Base-by-base conservation (phyloP, 2,797 vertebrate species). In the Synaphobranchus kaupii region DNA sequence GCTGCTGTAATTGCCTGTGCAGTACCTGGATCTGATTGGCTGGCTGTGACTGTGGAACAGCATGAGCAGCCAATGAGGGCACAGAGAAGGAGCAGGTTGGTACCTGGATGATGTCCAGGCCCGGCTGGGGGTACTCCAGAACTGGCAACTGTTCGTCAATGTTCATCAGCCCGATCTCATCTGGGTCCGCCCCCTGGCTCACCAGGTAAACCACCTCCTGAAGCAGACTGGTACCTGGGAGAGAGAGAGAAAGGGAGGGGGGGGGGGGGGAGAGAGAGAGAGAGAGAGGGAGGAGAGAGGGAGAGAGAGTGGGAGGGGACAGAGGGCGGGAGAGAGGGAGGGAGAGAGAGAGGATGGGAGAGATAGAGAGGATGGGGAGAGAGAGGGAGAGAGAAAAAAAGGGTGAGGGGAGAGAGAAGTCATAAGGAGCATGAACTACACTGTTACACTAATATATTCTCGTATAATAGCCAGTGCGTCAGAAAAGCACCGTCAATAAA, bases 161-260 rank as follows among this genome's bases (percentile, higher is more conserved):
- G 94, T 99, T 99, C 98, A 99, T 99, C 56, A 99, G 93, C 90
- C 98, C 98, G 1, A 99, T 99, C 94, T 99, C 99, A 86, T 99
- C 98, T 0, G 98, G 98, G 93, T 99, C 98, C 0, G 97, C 98
- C 60, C 98, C 99, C 94, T 99, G 99, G 93, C 98, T 99, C 92
- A 99, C 98, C 1, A 99, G 93, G 94, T 99, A 99, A 1, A 99
- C 98, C 60, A 99, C 95, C 93, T 99, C 99, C 95, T 99, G 99
- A 48, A 99, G 95, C 86, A 99, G 95, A 94, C 99, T 98, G 10
- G 98, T 99, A 85, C 99, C 99, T 99, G 89, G 0, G 78, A 87
- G 54, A 22, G 84, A 85, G 78, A 28, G 25, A 50, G 48, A 8
- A 20, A 28, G 52, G 7, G n/a, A 15, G 50, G 22, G 1, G n/a